Percentiles rank a stretch among this genome's conserved stretches.
Conservation (phyloP, 1,140 invertebrate genomes). For the Drosophila lacteicornis region DNA sequence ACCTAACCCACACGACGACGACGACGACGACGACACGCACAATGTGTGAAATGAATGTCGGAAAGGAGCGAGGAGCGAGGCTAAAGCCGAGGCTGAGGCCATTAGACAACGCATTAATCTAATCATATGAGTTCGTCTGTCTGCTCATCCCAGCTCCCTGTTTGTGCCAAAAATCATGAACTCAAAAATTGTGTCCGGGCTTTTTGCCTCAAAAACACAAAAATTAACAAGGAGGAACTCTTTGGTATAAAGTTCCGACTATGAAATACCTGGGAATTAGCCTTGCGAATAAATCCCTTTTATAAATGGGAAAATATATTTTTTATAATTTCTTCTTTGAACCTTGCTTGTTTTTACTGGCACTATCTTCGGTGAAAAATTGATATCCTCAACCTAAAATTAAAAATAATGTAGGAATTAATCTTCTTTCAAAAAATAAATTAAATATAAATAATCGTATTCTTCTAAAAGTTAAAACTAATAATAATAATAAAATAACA, state of each 20-base stretch:
- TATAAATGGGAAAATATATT: too few species aligned
- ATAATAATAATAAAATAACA: too few species aligned
- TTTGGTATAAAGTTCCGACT: neutral
- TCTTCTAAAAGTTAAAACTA: too few species aligned
- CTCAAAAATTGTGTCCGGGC: slow-evolving; percentile 58
- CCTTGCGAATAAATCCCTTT: too few species aligned
- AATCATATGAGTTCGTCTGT: slow-evolving; percentile 68
- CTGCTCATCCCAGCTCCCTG: slow-evolving; percentile 11
- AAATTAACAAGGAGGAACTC: neutral
- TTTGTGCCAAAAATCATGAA: slow-evolving; percentile 65
- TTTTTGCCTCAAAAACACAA: slow-evolving; percentile 1
- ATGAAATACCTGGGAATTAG: neutral
- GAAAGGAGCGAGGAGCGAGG: neutral
- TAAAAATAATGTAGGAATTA: too few species aligned
- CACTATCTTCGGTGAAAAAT: too few species aligned
- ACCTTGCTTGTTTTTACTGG: too few species aligned
- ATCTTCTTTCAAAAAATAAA: too few species aligned
- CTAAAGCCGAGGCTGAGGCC: slow-evolving; percentile 50
- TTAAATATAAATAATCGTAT: too few species aligned
- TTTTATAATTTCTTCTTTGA: neutral
- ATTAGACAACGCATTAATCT: slow-evolving; percentile 81
- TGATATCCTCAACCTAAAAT: too few species aligned
- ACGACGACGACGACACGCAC: slow-evolving; percentile 21
- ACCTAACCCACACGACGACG: slow-evolving; percentile 29
- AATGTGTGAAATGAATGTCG: slow-evolving; percentile 21